A percentile compares a stretch with the other conserved stretches of the same genome.
Evolutionary conservation across 2,888 invertebrate genomes (phyloP).

Genomic region (Odontocerum albicorne): DNA sequence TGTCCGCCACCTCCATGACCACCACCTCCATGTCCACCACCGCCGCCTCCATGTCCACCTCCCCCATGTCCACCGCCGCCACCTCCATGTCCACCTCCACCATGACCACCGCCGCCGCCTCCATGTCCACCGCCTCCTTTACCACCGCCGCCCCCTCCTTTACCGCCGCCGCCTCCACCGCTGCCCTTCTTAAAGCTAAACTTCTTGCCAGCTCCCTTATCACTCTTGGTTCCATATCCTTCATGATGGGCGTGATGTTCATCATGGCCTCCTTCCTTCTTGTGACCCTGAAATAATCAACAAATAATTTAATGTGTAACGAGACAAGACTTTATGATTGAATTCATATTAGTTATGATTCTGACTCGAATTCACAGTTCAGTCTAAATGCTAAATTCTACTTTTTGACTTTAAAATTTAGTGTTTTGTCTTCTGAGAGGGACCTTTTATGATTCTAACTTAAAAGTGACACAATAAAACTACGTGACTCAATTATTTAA

Average conservation of each 20-base stretch:
- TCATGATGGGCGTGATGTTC: constrained; percentile 17
- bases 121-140: constrained; percentile 26
- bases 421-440: too few species aligned
- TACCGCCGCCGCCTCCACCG: constrained; percentile 14
- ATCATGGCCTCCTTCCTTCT: constrained; percentile 8
- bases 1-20: neutral
- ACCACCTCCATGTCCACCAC: constrained; percentile 7
- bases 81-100: constrained; percentile 1
- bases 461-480: too few species aligned
- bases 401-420: too few species aligned
- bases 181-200: constrained; percentile 58
- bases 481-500: too few species aligned
- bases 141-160: constrained; percentile 24
- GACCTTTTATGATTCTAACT: too few species aligned
- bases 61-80: constrained; percentile 2
- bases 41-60: constrained; percentile 6
- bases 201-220: constrained; percentile 50
- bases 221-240: constrained; percentile 18
- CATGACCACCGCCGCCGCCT: constrained; percentile 25
- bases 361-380: too few species aligned
- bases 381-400: too few species aligned
- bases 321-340: too few species aligned
- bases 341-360: too few species aligned
- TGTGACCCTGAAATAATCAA: too few species aligned
- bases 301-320: too few species aligned